phyloP scores from a whole-genome alignment of 2,888 invertebrate species.

The Eurois occulta region DNA sequence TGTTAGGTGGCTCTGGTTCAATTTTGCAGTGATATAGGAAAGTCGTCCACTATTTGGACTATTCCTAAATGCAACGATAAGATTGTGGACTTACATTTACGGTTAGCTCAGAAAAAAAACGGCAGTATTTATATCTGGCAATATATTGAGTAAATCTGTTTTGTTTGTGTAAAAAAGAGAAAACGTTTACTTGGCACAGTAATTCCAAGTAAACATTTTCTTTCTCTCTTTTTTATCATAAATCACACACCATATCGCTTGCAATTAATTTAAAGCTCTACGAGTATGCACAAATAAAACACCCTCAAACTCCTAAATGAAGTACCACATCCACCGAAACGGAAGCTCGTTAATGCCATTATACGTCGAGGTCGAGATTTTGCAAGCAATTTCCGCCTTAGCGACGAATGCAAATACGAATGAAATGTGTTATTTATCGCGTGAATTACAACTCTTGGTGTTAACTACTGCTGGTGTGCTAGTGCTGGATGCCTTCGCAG shows the following conservation, averaged over 20 bases:
- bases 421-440: constrained; percentile 88
- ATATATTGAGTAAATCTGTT: not conserved
- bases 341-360: constrained; percentile 68
- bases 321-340: constrained; percentile 73
- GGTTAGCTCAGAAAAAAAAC: not conserved
- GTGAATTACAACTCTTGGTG: constrained; percentile 81
- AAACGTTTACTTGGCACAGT: too few relatives aligned
- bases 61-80: not conserved
- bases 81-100: not conserved
- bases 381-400: constrained; percentile 87
- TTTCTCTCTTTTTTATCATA: too few relatives aligned
- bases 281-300: not conserved
- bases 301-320: constrained; percentile 32
- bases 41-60: not conserved
- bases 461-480: constrained; percentile 71
- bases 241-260: not conserved
- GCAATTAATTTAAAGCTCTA: constrained; percentile 1
- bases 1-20: not conserved
- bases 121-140: not conserved
- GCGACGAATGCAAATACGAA: constrained; percentile 87
- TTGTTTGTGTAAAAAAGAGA: too few relatives aligned
- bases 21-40: not conserved
- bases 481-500: constrained; percentile 55
- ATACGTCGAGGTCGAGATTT: constrained; percentile 81
- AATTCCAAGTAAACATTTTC: not conserved